Evolutionary conservation across 2,797 vertebrate species (phyloP).

Genomic region (Galaxias olidus): DNA sequence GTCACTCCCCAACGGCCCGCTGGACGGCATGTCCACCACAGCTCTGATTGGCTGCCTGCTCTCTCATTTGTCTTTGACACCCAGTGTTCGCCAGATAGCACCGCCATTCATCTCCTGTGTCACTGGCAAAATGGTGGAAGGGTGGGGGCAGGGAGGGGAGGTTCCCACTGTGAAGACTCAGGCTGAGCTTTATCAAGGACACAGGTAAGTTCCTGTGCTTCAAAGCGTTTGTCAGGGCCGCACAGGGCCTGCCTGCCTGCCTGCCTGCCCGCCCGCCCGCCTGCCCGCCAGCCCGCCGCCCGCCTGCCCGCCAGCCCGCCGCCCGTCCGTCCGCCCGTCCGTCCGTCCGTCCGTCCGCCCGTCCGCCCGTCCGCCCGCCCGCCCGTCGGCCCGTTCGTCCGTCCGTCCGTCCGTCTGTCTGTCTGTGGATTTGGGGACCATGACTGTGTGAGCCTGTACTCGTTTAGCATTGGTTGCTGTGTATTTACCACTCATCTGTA

Average conservation of each 20-base stretch:
- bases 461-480: background rate
- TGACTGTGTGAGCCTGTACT: slow-evolving; percentile 1
- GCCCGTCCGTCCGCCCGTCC: background rate
- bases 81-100: slow-evolving; percentile 44
- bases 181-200: slow-evolving; percentile 40
- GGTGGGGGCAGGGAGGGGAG: slow-evolving; percentile 36
- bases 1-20: slow-evolving; percentile 37
- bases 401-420: background rate
- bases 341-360: background rate
- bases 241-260: slow-evolving; percentile 11
- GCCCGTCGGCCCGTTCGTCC: background rate
- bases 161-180: slow-evolving; percentile 26
- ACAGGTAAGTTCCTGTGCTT: slow-evolving; percentile 38
- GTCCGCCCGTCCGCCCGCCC: too few relatives aligned
- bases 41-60: slow-evolving; percentile 61
- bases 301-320: too few relatives aligned
- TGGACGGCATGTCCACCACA: slow-evolving; percentile 46
- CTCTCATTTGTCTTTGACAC: slow-evolving; percentile 75
- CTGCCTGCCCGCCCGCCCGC: background rate
- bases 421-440: background rate
- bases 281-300: background rate
- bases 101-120: slow-evolving; percentile 67
- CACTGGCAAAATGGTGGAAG: slow-evolving; percentile 48
- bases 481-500: too few relatives aligned
- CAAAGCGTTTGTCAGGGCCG: slow-evolving; percentile 18